Evolutionary conservation across 1,140 invertebrate genomes (phyloP).

Genomic region (Psilanteris sp.): DNA sequence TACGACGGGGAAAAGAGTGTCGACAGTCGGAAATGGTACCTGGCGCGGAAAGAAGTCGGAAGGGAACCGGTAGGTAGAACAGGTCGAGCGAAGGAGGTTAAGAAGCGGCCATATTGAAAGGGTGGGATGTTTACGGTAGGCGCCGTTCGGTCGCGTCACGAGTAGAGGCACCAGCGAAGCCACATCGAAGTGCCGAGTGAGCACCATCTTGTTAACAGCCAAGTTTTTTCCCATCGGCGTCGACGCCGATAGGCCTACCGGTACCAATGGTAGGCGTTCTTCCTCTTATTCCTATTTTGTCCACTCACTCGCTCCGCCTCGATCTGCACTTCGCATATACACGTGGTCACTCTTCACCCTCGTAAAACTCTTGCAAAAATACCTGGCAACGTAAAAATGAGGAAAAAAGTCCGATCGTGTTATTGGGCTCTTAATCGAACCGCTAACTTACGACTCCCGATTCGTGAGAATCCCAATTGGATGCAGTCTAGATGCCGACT

Average conservation of each 20-base stretch:
- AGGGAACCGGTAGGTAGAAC: conserved; percentile 35
- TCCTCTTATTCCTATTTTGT: conserved; percentile 77
- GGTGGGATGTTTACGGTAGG: conserved; percentile 69
- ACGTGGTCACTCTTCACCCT: conserved; percentile 59
- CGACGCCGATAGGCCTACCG: conserved; percentile 76
- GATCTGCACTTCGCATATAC: conserved; percentile 45
- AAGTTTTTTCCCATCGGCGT: conserved; percentile 76
- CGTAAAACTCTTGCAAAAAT: conserved; percentile 9
- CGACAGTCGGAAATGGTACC: conserved; percentile 32
- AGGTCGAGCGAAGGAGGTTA: conserved; percentile 58
- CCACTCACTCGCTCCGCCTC: conserved; percentile 76
- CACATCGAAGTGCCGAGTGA: conserved; percentile 69
- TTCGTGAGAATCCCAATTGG: conserved; percentile 51
- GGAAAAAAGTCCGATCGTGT: conserved; percentile 30
- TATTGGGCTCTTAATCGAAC: conserved; percentile 55
- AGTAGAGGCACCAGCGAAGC: conserved; percentile 58
- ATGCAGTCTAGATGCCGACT: background rate
- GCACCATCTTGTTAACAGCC: conserved; percentile 79
- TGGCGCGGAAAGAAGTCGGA: conserved; percentile 16
- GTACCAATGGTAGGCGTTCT: conserved; percentile 76
- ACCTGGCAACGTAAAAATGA: background rate
- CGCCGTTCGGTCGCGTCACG: conserved; percentile 70
- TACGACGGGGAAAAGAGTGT: conserved; percentile 56
- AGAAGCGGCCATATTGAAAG: conserved; percentile 75
- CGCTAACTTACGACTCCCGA: conserved; percentile 49